Conservation (phyloP, 1,140 invertebrate genomes). For the Holotrichia oblita region DNA sequence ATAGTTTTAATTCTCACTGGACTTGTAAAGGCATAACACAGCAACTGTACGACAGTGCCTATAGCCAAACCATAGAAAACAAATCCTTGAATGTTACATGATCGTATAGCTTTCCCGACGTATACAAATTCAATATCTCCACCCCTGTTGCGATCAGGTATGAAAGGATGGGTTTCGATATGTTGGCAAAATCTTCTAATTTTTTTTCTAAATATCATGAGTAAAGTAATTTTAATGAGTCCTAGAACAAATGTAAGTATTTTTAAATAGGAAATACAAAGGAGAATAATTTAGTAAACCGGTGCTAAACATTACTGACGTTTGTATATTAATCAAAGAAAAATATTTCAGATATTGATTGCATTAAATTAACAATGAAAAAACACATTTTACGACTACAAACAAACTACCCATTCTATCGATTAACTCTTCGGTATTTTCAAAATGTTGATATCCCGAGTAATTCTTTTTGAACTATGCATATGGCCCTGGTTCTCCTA, state of each 20-base stretch:
- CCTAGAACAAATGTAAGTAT: conserved; percentile 32
- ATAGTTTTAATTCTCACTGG: background rate
- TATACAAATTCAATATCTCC: conserved; percentile 38
- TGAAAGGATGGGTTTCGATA: conserved; percentile 38
- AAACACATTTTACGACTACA: too few species aligned
- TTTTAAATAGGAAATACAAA: too few species aligned
- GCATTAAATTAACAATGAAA: too few species aligned
- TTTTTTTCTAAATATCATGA: conserved; percentile 31
- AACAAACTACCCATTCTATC: too few species aligned
- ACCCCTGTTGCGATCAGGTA: conserved; percentile 36
- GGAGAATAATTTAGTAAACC: too few species aligned
- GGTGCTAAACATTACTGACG: too few species aligned
- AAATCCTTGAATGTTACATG: conserved; percentile 39
- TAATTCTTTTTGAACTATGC: too few species aligned
- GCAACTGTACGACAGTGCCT: background rate
- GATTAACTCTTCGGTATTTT: too few species aligned
- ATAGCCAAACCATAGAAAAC: conserved; percentile 34
- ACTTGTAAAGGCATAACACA: conserved; percentile 11
- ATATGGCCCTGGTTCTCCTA: too few species aligned
- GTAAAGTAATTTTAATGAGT: background rate
- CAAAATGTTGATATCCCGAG: too few species aligned
- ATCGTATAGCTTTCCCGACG: conserved; percentile 37
- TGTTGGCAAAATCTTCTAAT: conserved; percentile 22
- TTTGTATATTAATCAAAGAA: too few species aligned
- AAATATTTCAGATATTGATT: too few species aligned